Percentiles rank a stretch among this genome's conserved stretches.
phyloP scores from a whole-genome alignment of 2,113 vertebrate species.

The Pterocles orientalis region DNA sequence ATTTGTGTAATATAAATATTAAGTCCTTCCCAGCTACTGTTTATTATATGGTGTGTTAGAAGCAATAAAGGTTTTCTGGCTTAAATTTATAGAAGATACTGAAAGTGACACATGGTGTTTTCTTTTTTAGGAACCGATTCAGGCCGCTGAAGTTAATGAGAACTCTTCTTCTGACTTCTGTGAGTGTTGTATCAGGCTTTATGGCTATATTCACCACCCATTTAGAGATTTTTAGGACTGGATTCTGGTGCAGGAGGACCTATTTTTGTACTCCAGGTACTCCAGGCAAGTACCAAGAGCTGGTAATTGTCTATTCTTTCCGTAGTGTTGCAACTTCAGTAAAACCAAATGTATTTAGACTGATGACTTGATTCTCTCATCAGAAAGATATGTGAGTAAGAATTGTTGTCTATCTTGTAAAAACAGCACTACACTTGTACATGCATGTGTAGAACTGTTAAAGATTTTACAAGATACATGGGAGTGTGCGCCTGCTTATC shows the following conservation, averaged over 20 bases:
- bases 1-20: neutral
- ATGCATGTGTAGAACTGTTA: constrained; percentile 56
- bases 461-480: constrained; percentile 42
- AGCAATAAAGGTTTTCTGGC: neutral
- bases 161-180: neutral
- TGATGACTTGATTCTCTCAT: constrained; percentile 59
- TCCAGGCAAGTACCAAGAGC: neutral
- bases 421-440: constrained; percentile 57
- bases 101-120: neutral
- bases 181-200: neutral
- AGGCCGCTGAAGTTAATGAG: neutral
- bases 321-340: neutral
- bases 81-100: neutral
- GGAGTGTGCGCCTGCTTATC: constrained; percentile 11
- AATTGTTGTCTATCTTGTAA: constrained; percentile 66
- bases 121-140: neutral
- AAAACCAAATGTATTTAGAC: constrained; percentile 17
- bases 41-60: neutral
- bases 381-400: constrained; percentile 60
- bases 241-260: neutral
- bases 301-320: neutral
- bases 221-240: neutral
- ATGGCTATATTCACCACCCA: neutral
- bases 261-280: neutral
- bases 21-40: neutral